Evolutionary conservation across 2,113 vertebrate species (phyloP), one percentile per base, ranked within the genome.

Genomic region (Myotis lucifugus): DNA sequence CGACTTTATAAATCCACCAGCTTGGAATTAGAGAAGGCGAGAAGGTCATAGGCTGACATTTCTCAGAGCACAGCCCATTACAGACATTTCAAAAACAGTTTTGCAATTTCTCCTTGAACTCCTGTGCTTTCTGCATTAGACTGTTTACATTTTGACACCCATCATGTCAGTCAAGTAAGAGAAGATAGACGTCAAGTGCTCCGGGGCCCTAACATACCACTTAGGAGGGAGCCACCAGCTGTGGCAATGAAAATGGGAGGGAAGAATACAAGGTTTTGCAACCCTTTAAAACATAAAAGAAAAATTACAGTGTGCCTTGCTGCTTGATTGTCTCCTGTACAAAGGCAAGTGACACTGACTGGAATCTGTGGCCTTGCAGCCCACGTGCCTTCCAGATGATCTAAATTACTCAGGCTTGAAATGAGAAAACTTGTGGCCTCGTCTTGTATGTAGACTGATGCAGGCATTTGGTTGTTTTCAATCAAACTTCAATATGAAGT

Each of bases 401-500:
- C 92, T 95, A 95, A 97, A 94, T 95, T 96, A 92, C 93, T 97
- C 95, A 93, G 95, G 95, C 97, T 96, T 96, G 96, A 97, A 97
- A 97, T 96, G 94, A 95, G 97, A 97, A 97, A 96, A 95, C 95
- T 72, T 85, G 92, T 73, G 85, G 54, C 64, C 27, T 50, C 0
- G 0, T 90, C 67, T 85, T 82, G 25, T 76, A 64, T 46, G 64
- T 67, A 95, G 94, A 92, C 77, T 25, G 90, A 91, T 66, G 23
- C 12, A 42, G 54, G 37, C 56, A 67, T 54, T 85, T 72, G 56
- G 88, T 92, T 95, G 92, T 95, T 97, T 97, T 95, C 95, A 88
- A 86, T 96, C 95, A 95, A 66, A 92, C 73, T 76, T 90, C 17
- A 59, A 10, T 46, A 52, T 66, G 61, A 84, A 56, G 50, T 23